These are phyloP conservation scores for Elanus axillaris DNA, from an alignment of 2,113 vertebrate genomes.

Conservation along the genomic window DNA sequence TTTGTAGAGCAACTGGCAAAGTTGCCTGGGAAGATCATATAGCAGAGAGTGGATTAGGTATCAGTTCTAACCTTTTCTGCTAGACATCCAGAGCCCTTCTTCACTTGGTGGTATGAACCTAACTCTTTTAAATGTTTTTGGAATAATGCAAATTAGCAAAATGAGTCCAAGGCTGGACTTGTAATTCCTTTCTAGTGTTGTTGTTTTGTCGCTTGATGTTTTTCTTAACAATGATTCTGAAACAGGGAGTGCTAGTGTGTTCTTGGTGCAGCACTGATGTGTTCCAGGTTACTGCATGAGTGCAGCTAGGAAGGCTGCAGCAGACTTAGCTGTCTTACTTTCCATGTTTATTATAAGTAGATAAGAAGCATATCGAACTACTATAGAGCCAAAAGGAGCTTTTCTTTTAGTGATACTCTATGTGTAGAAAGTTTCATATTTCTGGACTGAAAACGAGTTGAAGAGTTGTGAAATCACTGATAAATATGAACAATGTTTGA, in stretches of 20 bases:
- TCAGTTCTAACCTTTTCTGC: neutral
- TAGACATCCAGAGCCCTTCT: neutral
- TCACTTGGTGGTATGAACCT: neutral
- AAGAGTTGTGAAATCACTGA: neutral
- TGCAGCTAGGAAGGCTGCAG: neutral
- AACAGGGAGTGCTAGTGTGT: neutral
- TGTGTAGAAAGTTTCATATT: neutral
- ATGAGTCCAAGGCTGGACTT: neutral
- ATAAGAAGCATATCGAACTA: neutral
- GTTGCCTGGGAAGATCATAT: neutral
- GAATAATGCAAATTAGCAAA: neutral
- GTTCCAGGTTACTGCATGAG: neutral
- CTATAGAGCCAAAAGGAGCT: neutral
- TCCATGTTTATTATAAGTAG: neutral
- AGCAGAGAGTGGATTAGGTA: neutral
- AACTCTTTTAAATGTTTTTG: neutral
- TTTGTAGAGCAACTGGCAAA: neutral
- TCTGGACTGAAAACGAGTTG: neutral
- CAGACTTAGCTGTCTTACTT: neutral
- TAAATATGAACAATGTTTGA: neutral
- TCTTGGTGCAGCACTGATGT: neutral
- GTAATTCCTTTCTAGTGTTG: neutral
- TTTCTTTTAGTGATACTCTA: neutral
- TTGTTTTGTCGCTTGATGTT: neutral
- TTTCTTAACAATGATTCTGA: neutral